Conservation (phyloP, 2,888 invertebrate species). For the Leptinotarsa haldemani region DNA sequence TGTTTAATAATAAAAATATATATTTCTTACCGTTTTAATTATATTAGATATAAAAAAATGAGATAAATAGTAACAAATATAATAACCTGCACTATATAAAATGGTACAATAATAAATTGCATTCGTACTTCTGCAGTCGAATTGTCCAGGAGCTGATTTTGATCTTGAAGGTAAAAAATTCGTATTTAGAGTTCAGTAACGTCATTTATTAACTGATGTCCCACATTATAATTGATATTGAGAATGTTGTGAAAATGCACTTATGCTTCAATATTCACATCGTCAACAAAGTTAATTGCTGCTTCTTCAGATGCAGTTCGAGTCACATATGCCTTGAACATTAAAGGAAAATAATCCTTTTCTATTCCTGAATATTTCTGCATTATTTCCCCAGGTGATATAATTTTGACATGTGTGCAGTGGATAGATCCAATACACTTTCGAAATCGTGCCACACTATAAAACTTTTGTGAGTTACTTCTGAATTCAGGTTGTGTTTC, state of each 20-base stretch:
- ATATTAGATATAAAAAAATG: too few species aligned
- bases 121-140: neutral
- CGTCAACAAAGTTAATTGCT: slow-evolving; percentile 4
- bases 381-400: slow-evolving; percentile 50
- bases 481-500: slow-evolving; percentile 11
- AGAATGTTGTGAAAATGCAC: slow-evolving; percentile 5
- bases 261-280: slow-evolving; percentile 2
- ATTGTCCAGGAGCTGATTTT: neutral
- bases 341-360: slow-evolving; percentile 52
- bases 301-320: slow-evolving; percentile 39
- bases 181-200: neutral
- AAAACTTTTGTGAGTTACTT: slow-evolving; percentile 19
- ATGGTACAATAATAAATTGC: neutral
- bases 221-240: neutral
- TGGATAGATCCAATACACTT: slow-evolving; percentile 49
- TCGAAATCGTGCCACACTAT: slow-evolving; percentile 38
- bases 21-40: too few species aligned
- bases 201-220: slow-evolving; percentile 9
- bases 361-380: slow-evolving; percentile 52
- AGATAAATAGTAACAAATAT: neutral
- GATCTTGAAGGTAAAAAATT: too few species aligned
- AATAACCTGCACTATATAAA: neutral
- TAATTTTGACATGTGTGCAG: slow-evolving; percentile 55
- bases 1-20: too few species aligned
- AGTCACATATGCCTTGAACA: slow-evolving; percentile 50